Evolutionary conservation across 2,797 vertebrate species (phyloP), one percentile per base, ranked within the genome.

Genomic region (Sebastiscus albofasciatus): DNA sequence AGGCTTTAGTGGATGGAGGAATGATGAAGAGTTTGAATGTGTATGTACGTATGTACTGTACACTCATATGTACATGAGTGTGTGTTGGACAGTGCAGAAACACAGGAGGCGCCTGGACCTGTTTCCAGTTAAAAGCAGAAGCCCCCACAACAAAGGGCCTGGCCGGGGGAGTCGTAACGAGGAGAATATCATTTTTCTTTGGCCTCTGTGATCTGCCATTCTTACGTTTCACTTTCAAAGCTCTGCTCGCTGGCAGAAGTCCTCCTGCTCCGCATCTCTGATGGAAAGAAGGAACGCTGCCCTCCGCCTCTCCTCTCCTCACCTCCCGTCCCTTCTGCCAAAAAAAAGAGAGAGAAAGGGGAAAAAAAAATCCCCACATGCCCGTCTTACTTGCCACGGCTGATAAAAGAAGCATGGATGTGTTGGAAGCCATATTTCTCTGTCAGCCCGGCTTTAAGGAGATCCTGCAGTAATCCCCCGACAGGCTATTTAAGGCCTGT

Each of bases 201-300:
- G 96, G 96, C 96, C 97, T 95, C 97, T 97, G 89, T 96, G 97
- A 96, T 96, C 95, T 95, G 96, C 95, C 96, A 67, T 88, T 94
- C 94, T 97, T 96, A 96, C 95, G 92, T 97, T 98, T 97, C 96
- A 97, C 96, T 97, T 97, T 97, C 96, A 97, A 97, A 97, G 96
- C 94, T 88, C 87, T 89, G 94, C 94, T 95, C 84, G 92, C 94
- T 96, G 95, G 96, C 95, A 92, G 93, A 94, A 81, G 83, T 91
- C 86, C 87, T 91, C 94, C 94, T 90, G 93, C 94, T 95, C 95
- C 93, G 77, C 90, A 88, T 97, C 96, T 95, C 93, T 87, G 87
- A 88, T 89, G 87, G 87, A 88, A 90, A 85, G 95, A 90, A 93
- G 95, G 94, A 96, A 95, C 90, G 91, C 94, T 95, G 93, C 95